phyloP scores from a whole-genome alignment of 2,113 vertebrate genomes.

The Procavia capensis region DNA sequence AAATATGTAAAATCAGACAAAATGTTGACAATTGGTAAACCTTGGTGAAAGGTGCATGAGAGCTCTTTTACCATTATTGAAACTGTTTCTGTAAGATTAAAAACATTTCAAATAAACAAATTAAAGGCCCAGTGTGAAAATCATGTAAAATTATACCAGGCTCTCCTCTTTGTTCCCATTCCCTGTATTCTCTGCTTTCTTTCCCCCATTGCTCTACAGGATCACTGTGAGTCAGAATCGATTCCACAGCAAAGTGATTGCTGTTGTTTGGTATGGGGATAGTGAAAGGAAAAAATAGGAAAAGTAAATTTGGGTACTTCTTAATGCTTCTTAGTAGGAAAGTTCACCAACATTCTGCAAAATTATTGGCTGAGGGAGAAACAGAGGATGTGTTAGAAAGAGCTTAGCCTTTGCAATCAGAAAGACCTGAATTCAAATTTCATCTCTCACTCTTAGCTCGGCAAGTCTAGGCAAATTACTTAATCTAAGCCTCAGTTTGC shows the following conservation, averaged over 20 bases:
- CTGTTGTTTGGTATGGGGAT: too few relatives aligned
- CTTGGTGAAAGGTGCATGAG: neutral
- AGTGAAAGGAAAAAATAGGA: neutral
- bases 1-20: neutral
- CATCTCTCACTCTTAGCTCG: neutral
- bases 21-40: neutral
- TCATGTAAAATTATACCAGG: neutral
- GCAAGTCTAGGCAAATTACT: neutral
- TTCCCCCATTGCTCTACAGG: neutral
- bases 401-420: neutral
- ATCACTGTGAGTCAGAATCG: too few relatives aligned
- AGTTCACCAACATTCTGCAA: neutral
- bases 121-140: neutral
- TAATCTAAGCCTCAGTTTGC: neutral
- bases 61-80: neutral
- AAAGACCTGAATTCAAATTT: neutral
- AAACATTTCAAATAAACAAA: conserved; percentile 32
- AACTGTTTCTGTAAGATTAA: neutral
- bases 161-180: neutral
- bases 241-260: too few relatives aligned
- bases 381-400: neutral
- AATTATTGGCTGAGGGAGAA: neutral
- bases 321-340: neutral
- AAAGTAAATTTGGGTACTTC: neutral
- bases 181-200: neutral